Percentiles rank a stretch among this genome's conserved stretches.
Evolutionary conservation across 2,888 invertebrate species (phyloP).

Genomic region (Lypha dubia): DNA sequence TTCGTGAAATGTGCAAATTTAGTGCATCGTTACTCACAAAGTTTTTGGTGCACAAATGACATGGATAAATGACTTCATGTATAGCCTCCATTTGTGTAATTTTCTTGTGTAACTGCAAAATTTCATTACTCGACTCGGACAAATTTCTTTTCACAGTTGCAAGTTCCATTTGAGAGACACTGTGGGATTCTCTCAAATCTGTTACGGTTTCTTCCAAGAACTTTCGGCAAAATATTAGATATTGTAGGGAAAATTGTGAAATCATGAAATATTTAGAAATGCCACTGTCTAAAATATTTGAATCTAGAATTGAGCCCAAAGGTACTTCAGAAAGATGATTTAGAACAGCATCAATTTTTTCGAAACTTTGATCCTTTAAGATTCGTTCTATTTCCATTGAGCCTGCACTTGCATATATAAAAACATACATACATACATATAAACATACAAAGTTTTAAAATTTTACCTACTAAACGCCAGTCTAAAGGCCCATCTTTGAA

Average conservation of each 20-base stretch:
- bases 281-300: constrained; percentile 82
- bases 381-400: constrained; percentile 81
- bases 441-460: background rate
- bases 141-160: constrained; percentile 76
- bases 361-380: constrained; percentile 80
- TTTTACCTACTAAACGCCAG: constrained; percentile 81
- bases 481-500: constrained; percentile 80
- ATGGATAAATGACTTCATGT: constrained; percentile 81
- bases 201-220: constrained; percentile 81
- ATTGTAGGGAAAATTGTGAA: constrained; percentile 82
- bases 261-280: constrained; percentile 82
- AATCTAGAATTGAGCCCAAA: constrained; percentile 79
- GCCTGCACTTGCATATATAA: constrained; percentile 74
- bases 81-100: constrained; percentile 81
- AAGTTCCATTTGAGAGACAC: constrained; percentile 78
- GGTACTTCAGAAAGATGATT: constrained; percentile 81
- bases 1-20: constrained; percentile 80
- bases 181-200: constrained; percentile 78
- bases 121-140: constrained; percentile 79
- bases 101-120: constrained; percentile 80
- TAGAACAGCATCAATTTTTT: constrained; percentile 79
- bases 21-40: constrained; percentile 82
- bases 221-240: constrained; percentile 81
- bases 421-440: background rate
- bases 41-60: constrained; percentile 82